Conservation (phyloP, 2,113 vertebrate genomes). For the Tyto alba region DNA sequence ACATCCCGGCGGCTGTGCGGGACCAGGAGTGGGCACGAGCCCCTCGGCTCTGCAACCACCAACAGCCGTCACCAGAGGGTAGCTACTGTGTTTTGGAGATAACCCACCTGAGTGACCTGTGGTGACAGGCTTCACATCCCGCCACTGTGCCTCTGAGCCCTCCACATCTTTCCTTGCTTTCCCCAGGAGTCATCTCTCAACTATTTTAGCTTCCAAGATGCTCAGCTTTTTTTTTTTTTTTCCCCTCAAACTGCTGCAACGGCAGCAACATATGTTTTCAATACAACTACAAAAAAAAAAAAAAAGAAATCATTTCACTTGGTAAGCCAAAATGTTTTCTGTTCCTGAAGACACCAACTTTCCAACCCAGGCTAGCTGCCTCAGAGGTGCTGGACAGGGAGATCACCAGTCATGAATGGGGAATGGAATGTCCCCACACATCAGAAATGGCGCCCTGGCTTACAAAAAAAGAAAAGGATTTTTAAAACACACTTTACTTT, state of each 20-base stretch:
- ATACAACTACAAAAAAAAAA: not conserved
- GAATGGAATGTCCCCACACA: not conserved
- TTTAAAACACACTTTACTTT: not conserved
- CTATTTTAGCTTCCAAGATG: not conserved
- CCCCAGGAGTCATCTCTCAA: not conserved
- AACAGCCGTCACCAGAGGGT: not conserved
- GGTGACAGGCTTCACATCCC: not conserved
- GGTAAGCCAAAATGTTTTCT: not conserved
- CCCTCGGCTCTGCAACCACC: accelerated
- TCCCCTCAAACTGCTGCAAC: not conserved
- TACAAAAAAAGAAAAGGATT: not conserved
- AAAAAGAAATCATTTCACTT: not conserved
- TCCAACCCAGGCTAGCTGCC: not conserved
- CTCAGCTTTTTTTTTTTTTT: not conserved
- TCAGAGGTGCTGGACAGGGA: not conserved
- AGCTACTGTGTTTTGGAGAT: not conserved
- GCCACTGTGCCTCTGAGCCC: not conserved
- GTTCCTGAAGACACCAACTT: not conserved
- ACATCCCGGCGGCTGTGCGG: accelerated
- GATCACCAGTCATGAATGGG: not conserved
- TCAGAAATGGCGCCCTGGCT: not conserved
- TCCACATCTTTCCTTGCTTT: not conserved
- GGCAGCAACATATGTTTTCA: not conserved
- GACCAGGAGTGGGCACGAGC: accelerated
- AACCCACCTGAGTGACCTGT: not conserved